phyloP scores from a whole-genome alignment of 1,140 invertebrate species.

The Penaeus chinensis region DNA sequence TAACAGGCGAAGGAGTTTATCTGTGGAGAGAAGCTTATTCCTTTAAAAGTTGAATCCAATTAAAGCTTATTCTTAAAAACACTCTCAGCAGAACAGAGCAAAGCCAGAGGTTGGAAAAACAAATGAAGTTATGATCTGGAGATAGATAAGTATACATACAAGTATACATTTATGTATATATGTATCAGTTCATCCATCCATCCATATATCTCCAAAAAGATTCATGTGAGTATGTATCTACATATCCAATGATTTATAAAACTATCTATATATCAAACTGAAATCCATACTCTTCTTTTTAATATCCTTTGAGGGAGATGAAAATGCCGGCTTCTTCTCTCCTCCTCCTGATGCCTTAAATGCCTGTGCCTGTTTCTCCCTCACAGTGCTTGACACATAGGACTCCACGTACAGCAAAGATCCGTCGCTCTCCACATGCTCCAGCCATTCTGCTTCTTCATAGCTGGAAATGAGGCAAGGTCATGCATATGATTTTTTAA shows the following conservation, averaged over 20 bases:
- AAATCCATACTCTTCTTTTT: slow-evolving; percentile 54
- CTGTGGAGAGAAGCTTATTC: slow-evolving; percentile 27
- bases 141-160: no score
- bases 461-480: slow-evolving; percentile 36
- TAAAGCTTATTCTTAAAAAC: not conserved
- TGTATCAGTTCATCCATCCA: no score
- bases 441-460: slow-evolving; percentile 62
- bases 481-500: not conserved
- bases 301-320: slow-evolving; percentile 46
- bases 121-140: no score
- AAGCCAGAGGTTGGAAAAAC: no score
- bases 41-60: not conserved
- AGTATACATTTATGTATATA: no score
- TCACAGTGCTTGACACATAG: slow-evolving; percentile 62
- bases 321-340: slow-evolving; percentile 47
- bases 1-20: slow-evolving; percentile 58
- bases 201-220: not conserved
- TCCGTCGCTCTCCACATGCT: slow-evolving; percentile 57
- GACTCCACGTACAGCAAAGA: slow-evolving; percentile 63
- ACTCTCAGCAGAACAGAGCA: no score
- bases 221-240: not conserved
- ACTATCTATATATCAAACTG: not conserved
- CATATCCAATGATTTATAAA: not conserved
- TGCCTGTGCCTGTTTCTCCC: slow-evolving; percentile 60
- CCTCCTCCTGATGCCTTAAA: slow-evolving; percentile 37